Percentiles rank a stretch among this genome's conserved stretches.
Evolutionary conservation across 2,113 vertebrate species (phyloP).

Genomic region (Corydoras maculifer): DNA sequence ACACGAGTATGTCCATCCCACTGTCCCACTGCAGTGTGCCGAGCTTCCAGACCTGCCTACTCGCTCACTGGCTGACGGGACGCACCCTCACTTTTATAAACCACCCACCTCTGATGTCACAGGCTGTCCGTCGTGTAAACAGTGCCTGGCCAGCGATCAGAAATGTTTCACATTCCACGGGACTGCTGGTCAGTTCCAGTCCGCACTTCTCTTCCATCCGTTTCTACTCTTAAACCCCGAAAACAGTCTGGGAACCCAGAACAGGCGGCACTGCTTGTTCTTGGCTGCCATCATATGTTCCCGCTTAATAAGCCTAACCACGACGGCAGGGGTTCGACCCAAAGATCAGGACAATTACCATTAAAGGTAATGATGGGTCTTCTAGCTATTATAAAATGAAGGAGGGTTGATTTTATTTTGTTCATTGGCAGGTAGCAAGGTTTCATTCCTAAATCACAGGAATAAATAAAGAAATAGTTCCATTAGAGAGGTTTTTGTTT

Average conservation of each 20-base stretch:
- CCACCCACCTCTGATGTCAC: slow-evolving; percentile 67
- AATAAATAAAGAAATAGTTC: no score
- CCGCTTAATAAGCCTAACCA: slow-evolving; percentile 8
- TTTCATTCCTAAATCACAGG: no score
- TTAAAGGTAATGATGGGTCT: no score
- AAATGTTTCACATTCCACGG: slow-evolving; percentile 74
- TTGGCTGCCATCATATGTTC: slow-evolving; percentile 1
- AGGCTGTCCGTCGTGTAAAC: slow-evolving; percentile 66
- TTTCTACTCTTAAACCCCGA: slow-evolving; percentile 7
- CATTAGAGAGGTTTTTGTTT: no score
- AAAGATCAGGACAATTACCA: background rate
- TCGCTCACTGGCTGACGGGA: slow-evolving; percentile 52
- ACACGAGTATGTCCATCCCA: slow-evolving; percentile 53
- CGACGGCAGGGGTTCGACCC: slow-evolving; percentile 1
- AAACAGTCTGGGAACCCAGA: slow-evolving; percentile 15
- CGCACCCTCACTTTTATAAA: slow-evolving; percentile 65
- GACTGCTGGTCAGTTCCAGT: slow-evolving; percentile 58
- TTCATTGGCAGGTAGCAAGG: no score
- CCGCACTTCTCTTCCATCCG: slow-evolving; percentile 38
- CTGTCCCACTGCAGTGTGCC: slow-evolving; percentile 36
- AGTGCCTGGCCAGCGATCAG: slow-evolving; percentile 57
- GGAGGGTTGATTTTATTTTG: no score
- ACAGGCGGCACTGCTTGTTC: background rate
- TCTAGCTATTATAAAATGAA: no score
- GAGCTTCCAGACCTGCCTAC: slow-evolving; percentile 45